Evolutionary conservation across 2,113 vertebrate genomes (phyloP), one percentile per base, ranked within the genome.

Genomic region (Lates calcarifer): DNA sequence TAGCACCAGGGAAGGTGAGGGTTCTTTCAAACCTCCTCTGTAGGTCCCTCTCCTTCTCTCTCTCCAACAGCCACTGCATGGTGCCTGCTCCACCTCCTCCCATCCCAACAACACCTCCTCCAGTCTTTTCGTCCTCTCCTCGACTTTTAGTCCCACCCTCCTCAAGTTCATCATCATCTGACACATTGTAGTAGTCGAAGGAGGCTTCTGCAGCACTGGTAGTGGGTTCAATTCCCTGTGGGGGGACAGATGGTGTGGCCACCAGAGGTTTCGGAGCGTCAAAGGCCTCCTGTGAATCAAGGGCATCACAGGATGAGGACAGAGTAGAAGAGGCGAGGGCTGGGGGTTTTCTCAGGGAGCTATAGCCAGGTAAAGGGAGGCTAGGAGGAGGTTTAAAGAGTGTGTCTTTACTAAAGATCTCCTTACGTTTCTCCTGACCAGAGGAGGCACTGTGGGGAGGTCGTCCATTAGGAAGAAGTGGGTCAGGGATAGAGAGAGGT

Each of bases 11-110:
- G 87, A 99, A 98, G 28, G 96, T 97, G 61, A 99, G 97, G 88
- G 98, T 99, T 92, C 98, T 97, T 91, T 99, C 98, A 89, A 99
- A 99, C 74, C 98, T 98, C 74, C 97, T 95, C 88, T 99, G 98
- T 57, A 99, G 95, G 92, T 98, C 97, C 62, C 98, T 93, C 78
- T 99, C 98, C 79, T 99, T 99, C 89, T 99, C 97, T 64, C 98
- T 91, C 90, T 99, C 98, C 3, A 99, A 90, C 24, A 99, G 94
- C 98, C 98, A 99, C 92, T 99, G 97, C 97, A 99, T 98, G 0
- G 97, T 99, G 41, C 97, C 98, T 17, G 96, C 94, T 93, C 93
- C 80, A 87, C 97, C 88, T 94, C 97, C 90, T 95, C 95, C 89
- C 96, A 90, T 95, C 7, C 94, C 70, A 87, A 95, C 79, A 55